Base-by-base conservation (phyloP, 2,888 invertebrate genomes). In the Anoncus sp. region DNA sequence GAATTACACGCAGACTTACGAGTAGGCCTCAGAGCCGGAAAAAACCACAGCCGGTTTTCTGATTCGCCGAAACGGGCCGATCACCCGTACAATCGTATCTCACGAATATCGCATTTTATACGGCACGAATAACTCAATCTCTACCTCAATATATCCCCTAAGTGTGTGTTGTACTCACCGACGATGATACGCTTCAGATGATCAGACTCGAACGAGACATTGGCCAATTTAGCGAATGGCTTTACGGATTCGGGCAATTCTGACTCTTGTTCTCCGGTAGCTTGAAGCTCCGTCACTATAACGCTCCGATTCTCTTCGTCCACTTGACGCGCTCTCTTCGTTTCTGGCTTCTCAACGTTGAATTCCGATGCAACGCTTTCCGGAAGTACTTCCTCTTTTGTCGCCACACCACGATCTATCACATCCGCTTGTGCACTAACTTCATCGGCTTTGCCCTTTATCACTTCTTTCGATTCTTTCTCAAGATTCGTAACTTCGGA, bases 261-360 rank as follows among this genome's bases (percentile, higher is more conserved):
- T 85, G 91, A 88, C 90, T 92, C 92, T 60, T 92, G 87, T 90
- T 92, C 92, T 83, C 91, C 92, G 83, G 92, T 90, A 77, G 91
- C 89, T 82, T 88, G 89, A 80, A 91, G 89, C 85, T 93, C 93
- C 62, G 92, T 92, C 71, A 93, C 89, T 65, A 93, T 89, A 57
- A 93, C 83, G 80, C 93, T 92, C 83, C 92, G 92, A 63, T 91
- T 90, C 67, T 88, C 83, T 53, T 89, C 88, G 35, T 88, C 83
- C 5, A 89, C 82, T 73, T 88, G 83, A 63, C 84, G 85, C 12
- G 90, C 89, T 45, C 79, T 86, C 85, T 87, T 91, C 75, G 84
- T 83, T 66, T 78, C 84, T 24, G 87, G 89, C 73, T 85, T 86
- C 6, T 81, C 79, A 3, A 85, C 60, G 27, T 81, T 73, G 51